These are phyloP conservation scores for Semotilus atromaculatus DNA, from an alignment of 2,797 vertebrate species.

Conservation along the genomic window DNA sequence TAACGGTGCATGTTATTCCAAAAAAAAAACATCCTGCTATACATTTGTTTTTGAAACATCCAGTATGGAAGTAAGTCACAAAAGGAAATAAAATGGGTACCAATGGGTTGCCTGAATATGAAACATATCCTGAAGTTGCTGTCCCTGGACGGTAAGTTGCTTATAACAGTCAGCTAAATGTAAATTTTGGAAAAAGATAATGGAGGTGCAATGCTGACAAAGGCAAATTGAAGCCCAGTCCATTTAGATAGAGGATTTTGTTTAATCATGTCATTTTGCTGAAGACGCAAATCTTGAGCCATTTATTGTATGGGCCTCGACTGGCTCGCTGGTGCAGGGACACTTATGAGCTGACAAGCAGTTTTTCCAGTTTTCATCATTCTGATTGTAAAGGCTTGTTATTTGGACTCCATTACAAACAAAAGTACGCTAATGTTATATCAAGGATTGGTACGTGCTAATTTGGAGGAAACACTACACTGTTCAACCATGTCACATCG, in stretches of 20 bases:
- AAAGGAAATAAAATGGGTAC: not conserved
- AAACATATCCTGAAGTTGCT: not conserved
- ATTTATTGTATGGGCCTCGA: not conserved
- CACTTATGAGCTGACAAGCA: not conserved
- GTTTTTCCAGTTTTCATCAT: slow-evolving; percentile 14
- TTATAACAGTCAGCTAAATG: slow-evolving; percentile 23
- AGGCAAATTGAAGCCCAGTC: not conserved
- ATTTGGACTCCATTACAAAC: slow-evolving; percentile 4
- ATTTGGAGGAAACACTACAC: not conserved
- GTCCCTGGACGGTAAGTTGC: not conserved
- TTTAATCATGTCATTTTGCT: slow-evolving; percentile 8
- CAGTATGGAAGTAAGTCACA: not conserved
- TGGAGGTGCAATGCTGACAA: slow-evolving; percentile 21
- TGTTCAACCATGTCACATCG: not conserved
- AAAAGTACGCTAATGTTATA: not conserved
- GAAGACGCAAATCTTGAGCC: slow-evolving; percentile 9
- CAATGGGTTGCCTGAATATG: not conserved
- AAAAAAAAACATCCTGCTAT: not conserved
- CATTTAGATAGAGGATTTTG: not conserved
- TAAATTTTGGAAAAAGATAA: slow-evolving; percentile 16
- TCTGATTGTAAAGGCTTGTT: not conserved
- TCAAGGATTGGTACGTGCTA: not conserved
- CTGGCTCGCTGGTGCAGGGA: not conserved
- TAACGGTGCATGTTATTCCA: not conserved
- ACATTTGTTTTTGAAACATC: not conserved